A percentile compares a stretch with the other conserved stretches of the same genome.
Evolutionary conservation across 2,113 vertebrate genomes (phyloP).

Genomic region (Lamprotornis superbus): DNA sequence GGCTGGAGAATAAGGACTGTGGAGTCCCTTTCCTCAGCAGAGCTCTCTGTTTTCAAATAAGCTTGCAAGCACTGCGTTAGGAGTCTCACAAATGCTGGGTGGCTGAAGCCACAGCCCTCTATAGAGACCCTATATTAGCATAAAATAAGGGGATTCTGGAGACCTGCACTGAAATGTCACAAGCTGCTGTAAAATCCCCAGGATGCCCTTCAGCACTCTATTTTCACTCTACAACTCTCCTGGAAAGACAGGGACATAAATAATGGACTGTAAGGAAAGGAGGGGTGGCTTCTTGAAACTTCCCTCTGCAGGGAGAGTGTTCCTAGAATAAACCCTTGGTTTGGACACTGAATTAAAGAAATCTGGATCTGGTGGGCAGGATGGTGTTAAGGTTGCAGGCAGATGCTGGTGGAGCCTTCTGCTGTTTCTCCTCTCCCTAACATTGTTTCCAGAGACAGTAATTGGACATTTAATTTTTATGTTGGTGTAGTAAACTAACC

Average conservation of each 20-base stretch:
- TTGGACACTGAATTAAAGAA: not conserved
- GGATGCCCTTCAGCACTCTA: not conserved
- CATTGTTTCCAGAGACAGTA: conserved; percentile 15
- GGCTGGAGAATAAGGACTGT: not conserved
- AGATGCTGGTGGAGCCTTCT: not conserved
- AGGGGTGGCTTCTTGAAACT: not conserved
- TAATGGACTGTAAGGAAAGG: not conserved
- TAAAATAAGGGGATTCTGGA: not conserved
- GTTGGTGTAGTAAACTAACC: not conserved
- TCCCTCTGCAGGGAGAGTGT: not conserved
- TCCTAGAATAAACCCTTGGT: not conserved
- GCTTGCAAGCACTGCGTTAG: not conserved
- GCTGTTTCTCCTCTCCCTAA: not conserved
- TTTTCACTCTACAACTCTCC: not conserved
- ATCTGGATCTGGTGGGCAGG: not conserved
- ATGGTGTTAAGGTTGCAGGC: not conserved
- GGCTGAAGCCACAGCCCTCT: not conserved
- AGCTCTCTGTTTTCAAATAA: not conserved
- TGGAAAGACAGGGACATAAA: conserved; percentile 9
- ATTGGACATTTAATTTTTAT: conserved; percentile 22
- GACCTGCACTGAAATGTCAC: not conserved
- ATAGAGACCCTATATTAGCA: not conserved
- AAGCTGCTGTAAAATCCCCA: not conserved
- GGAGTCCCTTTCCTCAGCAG: not conserved
- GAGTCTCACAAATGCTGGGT: not conserved